A percentile compares a stretch with the other conserved stretches of the same genome.
These are phyloP conservation scores for Tetranychus piercei DNA, from an alignment of 2,888 invertebrate species.

Conservation along the genomic window DNA sequence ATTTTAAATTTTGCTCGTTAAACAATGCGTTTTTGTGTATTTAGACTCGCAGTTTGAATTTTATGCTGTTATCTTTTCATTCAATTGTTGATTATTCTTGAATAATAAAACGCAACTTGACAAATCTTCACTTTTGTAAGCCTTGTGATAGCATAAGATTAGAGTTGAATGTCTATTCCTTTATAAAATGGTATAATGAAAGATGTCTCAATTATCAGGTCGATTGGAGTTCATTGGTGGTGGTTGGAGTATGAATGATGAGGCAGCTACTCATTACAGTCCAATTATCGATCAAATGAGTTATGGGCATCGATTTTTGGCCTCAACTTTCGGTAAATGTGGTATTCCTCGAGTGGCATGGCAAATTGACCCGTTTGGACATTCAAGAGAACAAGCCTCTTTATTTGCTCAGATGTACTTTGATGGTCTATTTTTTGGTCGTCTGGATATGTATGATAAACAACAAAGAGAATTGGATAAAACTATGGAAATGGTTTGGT, in stretches of 20 bases:
- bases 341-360: conserved; percentile 32
- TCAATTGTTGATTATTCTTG: no score
- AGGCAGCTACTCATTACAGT: conserved; percentile 39
- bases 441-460: conserved; percentile 73
- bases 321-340: conserved; percentile 32
- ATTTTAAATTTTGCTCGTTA: background rate
- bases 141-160: no score
- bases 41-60: no score
- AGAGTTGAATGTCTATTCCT: no score
- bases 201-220: conserved; percentile 9
- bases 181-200: no score
- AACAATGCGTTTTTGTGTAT: no score
- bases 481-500: conserved; percentile 67
- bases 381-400: conserved; percentile 65
- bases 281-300: conserved; percentile 41
- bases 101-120: no score
- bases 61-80: no score
- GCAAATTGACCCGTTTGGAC: conserved; percentile 68
- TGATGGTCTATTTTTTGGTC: conserved; percentile 66
- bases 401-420: conserved; percentile 53
- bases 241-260: conserved; percentile 37
- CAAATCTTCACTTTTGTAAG: no score
- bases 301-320: conserved; percentile 32
- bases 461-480: conserved; percentile 39
- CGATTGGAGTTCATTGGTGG: conserved; percentile 23